Base-by-base conservation (phyloP, 2,797 vertebrate genomes). In the Eulemur mongoz region DNA sequence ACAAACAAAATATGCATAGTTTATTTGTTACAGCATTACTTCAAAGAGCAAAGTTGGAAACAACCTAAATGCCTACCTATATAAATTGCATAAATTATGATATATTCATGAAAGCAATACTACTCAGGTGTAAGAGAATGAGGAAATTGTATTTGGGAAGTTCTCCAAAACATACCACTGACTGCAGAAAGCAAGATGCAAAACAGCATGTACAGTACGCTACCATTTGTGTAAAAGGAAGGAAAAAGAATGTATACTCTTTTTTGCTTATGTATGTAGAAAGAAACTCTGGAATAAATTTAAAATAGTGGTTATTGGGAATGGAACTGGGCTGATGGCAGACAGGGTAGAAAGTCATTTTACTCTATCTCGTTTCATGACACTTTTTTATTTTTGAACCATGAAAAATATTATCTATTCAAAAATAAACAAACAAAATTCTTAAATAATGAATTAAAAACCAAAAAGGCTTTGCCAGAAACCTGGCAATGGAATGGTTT, bases 361-460 rank as follows among this genome's bases (percentile, higher is more conserved):
- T 91, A 93, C 6, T 95, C 52, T 45, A 25, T 40, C 70, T 63
- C 4, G 45, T 63, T 93, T 87, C 12, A 45, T 78, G 11, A 87
- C 85, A 2, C 5, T 80, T 90, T 45, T 45, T 96, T 11, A 5
- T 11, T 70, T 89, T 45, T 97, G 7, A 88, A 78, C 32, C n/a
- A 85, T 63, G 40, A 96, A 82, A 91, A 35, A 52, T 14, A 81
- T 48, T 79, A 84, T 18, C 38, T 72, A 83, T 48, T 67, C 9
- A 83, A 93, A 93, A 95, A 90, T 93, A 93, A 89, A 93, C 35
- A 90, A 85, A 14, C 15, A 75, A 83, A 85, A 91, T 59, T 81
- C 27, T 91, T 84, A 87, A 75, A 69, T 59, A 82, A 57, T 63
- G 38, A 93, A 70, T 89, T 61, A 69, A 65, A 88, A 91, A 76